Evolutionary conservation across 2,888 invertebrate genomes (phyloP).

Genomic region (Hemaris fuciformis): DNA sequence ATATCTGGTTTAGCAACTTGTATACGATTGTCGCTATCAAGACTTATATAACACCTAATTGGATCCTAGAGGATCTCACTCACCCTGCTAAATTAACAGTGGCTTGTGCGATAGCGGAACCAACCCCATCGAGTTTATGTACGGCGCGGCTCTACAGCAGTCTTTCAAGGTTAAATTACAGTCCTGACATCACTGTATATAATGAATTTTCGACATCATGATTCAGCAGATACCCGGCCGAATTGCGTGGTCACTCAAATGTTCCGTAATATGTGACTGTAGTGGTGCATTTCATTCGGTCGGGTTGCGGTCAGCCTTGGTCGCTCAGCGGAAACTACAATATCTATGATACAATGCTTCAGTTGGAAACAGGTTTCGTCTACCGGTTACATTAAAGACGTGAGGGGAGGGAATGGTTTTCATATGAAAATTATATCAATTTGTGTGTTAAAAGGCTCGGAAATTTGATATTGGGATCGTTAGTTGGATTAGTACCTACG

Average conservation of each 20-base stretch:
- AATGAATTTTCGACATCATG: constrained; percentile 24
- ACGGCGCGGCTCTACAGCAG: neutral
- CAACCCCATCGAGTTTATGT: too few species aligned
- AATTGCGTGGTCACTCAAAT: constrained; percentile 15
- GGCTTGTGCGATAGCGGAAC: too few species aligned
- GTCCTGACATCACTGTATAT: constrained; percentile 17
- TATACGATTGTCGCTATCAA: too few species aligned
- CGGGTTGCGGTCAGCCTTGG: constrained; percentile 19
- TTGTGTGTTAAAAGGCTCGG: neutral
- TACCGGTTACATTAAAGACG: constrained; percentile 13
- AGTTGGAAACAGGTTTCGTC: constrained; percentile 45
- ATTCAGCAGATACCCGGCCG: constrained; percentile 25
- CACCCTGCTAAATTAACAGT: too few species aligned
- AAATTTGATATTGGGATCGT: neutral
- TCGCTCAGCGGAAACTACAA: constrained; percentile 33
- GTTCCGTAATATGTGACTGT: constrained; percentile 16
- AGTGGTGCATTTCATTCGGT: constrained; percentile 19
- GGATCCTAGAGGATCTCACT: too few species aligned
- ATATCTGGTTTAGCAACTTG: too few species aligned
- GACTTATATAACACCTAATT: too few species aligned
- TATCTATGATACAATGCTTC: constrained; percentile 45
- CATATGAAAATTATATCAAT: constrained; percentile 19
- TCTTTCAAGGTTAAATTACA: neutral
- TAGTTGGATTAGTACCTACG: neutral
- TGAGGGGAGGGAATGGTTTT: constrained; percentile 28